Base-by-base conservation (phyloP, 2,888 invertebrate species). In the Acrobasis suavella region DNA sequence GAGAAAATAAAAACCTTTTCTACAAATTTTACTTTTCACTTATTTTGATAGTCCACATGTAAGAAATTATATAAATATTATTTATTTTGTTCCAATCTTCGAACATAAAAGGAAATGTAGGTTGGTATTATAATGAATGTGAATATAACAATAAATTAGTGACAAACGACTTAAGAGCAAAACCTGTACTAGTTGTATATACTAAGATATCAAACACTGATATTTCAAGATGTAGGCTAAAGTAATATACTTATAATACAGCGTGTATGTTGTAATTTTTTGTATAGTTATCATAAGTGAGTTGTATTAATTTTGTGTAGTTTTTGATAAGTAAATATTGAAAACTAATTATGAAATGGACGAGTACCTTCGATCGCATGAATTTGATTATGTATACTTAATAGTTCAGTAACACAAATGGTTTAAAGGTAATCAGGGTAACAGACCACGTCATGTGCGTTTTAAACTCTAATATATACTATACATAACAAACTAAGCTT, bases 271-370 rank as follows among this genome's bases (percentile, higher is more conserved):
- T 89, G 87, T 87, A 87, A 85, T 86, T 86, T 85, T 88, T 86
- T 90, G 88, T 89, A 91, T 83, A 87, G 82, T 87, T 88, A 85
- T 72, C 86, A 85, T 86, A 87, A 85, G 85, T 84, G 76, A 82
- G 69, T 82, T 82, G 77, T 85, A 81, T 83, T 88, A 72, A 82
- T 85, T 87, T 87, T 77, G 80, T 77, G 92, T 91, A 92, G 92
- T 90, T 92, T 92, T 92, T 91, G 89, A 91, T 91, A 91, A 90
- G 88, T 89, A 86, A 89, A 86, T 84, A 89, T 89, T 86, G 79
- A 86, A 82, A 85, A 82, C 70, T 81, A 81, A 80, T 82, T 73
- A 77, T 72, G 75, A 75, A 77, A 79, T 83, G 89, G 89, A 85
- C 87, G 87, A 86, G 89, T 89, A 85, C 82, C 66, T 67, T 68